phyloP scores from a whole-genome alignment of 2,888 invertebrate species.

The Agrochola circellaris region DNA sequence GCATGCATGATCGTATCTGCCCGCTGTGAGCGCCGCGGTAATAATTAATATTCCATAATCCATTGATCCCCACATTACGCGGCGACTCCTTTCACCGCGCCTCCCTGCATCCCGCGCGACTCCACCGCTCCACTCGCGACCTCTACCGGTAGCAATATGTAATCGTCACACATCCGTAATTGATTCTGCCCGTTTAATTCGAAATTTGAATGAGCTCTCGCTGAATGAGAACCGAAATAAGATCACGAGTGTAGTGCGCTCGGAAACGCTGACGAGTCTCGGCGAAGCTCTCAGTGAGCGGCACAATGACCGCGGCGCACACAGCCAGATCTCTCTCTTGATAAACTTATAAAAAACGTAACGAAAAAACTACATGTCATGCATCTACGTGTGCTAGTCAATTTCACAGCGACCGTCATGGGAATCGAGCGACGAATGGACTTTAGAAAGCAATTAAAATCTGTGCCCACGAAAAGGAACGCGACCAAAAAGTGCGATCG shows the following conservation, averaged over 20 bases:
- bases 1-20: slow-evolving; percentile 83
- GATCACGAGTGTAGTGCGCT: slow-evolving; percentile 83
- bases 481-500: slow-evolving; percentile 83
- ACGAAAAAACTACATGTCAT: slow-evolving; percentile 90
- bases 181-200: slow-evolving; percentile 88
- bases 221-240: slow-evolving; percentile 87
- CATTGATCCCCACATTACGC: slow-evolving; percentile 81
- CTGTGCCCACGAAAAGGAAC: slow-evolving; percentile 80
- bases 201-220: slow-evolving; percentile 86
- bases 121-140: slow-evolving; percentile 54
- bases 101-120: slow-evolving; percentile 53
- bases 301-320: slow-evolving; percentile 88
- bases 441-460: slow-evolving; percentile 90
- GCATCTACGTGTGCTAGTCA: slow-evolving; percentile 90
- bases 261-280: slow-evolving; percentile 72
- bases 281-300: slow-evolving; percentile 79
- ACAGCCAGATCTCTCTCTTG: slow-evolving; percentile 88
- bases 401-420: slow-evolving; percentile 89
- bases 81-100: slow-evolving; percentile 78
- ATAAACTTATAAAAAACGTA: slow-evolving; percentile 86
- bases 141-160: slow-evolving; percentile 83
- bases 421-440: slow-evolving; percentile 89
- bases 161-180: slow-evolving; percentile 86
- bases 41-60: slow-evolving; percentile 89
- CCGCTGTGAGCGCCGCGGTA: slow-evolving; percentile 82